These are phyloP conservation scores for Clavelina lepadiformis DNA, from an alignment of 23 tunicate species.

Conservation along the genomic window DNA sequence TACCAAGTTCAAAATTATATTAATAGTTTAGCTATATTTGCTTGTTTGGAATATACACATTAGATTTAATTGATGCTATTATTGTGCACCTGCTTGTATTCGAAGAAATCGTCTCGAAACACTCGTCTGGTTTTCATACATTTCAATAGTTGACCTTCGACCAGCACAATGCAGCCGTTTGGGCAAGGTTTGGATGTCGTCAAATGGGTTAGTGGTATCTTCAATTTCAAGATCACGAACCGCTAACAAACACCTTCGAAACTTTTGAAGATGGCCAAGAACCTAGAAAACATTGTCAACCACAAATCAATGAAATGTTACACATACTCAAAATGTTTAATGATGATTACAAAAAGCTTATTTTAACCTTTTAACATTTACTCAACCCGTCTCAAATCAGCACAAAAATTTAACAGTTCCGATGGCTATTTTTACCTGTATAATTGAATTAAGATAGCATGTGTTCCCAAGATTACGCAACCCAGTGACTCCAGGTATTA, in stretches of 20 bases:
- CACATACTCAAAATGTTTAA: too few species aligned
- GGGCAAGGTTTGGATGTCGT: background rate
- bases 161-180: background rate
- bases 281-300: conserved; percentile 33
- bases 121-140: conserved; percentile 66
- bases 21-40: too few species aligned
- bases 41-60: too few species aligned
- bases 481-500: conserved; percentile 94
- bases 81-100: conserved; percentile 50
- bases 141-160: conserved; percentile 66
- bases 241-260: conserved; percentile 71
- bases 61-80: too few species aligned
- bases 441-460: conserved; percentile 88
- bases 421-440: conserved; percentile 60
- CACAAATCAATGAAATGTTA: background rate
- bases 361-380: too few species aligned
- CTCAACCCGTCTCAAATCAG: too few species aligned
- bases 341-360: too few species aligned
- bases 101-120: conserved; percentile 18
- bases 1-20: too few species aligned
- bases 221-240: conserved; percentile 45
- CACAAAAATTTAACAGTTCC: too few species aligned
- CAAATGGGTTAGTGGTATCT: conserved; percentile 4
- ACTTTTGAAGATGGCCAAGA: conserved; percentile 80
- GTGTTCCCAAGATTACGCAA: conserved; percentile 94